phyloP scores from a whole-genome alignment of 2,113 vertebrate species.

The Sciurus niger region DNA sequence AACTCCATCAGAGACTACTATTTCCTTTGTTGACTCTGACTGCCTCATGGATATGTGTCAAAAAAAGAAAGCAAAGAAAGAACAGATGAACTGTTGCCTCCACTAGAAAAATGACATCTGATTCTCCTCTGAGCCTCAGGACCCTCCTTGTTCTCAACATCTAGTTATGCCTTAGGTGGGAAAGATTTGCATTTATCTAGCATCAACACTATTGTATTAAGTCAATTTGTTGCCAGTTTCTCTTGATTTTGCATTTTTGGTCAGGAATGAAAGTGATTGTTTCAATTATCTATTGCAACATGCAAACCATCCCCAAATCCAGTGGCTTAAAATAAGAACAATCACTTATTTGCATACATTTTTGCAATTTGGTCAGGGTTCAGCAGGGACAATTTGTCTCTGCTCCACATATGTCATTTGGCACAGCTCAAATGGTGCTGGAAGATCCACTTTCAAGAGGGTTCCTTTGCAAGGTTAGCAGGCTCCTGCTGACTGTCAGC shows the following conservation, averaged over 20 bases:
- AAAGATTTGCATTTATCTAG: neutral
- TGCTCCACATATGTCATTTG: neutral
- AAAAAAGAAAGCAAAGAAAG: neutral
- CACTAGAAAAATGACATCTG: neutral
- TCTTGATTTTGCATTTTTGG: neutral
- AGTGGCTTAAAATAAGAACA: neutral
- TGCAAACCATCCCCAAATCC: neutral
- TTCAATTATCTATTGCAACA: neutral
- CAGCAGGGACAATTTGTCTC: neutral
- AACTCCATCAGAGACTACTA: neutral
- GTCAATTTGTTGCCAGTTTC: neutral
- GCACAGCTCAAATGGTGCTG: neutral
- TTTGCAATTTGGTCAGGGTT: neutral
- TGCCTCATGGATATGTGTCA: neutral
- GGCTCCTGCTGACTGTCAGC: neutral
- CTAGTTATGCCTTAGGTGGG: neutral
- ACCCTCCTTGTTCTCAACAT: neutral
- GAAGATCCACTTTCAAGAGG: neutral
- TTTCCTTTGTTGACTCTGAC: neutral
- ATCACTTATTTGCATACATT: slow-evolving; percentile 10
- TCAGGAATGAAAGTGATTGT: neutral
- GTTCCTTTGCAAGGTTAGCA: neutral
- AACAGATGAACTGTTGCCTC: neutral
- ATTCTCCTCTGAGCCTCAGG: neutral
- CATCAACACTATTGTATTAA: neutral